Percentiles rank a stretch among this genome's conserved stretches.
These are phyloP conservation scores for Melanotaenia maccullochi DNA, from an alignment of 2,797 vertebrate genomes.

Conservation along the genomic window DNA sequence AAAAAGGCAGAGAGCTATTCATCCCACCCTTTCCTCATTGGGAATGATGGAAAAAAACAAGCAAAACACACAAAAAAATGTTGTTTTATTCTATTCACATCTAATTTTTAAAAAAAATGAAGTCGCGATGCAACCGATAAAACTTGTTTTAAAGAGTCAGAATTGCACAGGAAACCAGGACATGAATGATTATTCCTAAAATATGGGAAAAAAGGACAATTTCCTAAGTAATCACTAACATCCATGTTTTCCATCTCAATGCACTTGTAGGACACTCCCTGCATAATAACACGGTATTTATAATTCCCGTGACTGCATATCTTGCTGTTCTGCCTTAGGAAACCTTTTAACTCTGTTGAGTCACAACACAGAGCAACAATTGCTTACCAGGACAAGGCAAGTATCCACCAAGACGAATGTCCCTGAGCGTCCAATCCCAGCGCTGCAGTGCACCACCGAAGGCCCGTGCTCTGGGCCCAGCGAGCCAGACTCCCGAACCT, in stretches of 20 bases:
- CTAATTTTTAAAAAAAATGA: neutral
- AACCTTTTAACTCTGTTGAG: conserved; percentile 9
- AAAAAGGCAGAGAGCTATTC: too few relatives aligned
- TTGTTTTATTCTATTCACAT: neutral
- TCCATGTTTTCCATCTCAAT: conserved; percentile 2
- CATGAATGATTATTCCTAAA: neutral
- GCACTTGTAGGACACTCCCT: neutral
- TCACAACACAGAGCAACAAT: neutral
- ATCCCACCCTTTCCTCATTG: too few relatives aligned
- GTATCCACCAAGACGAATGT: conserved; percentile 96
- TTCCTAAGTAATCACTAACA: conserved; percentile 1
- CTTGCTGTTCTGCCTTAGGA: conserved; percentile 1
- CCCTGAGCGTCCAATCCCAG: conserved; percentile 95
- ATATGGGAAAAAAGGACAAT: neutral
- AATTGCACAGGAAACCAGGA: neutral
- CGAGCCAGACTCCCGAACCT: conserved; percentile 93
- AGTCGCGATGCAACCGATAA: neutral
- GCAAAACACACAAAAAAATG: neutral
- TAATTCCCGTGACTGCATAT: conserved; percentile 10
- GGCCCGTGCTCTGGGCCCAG: conserved; percentile 89
- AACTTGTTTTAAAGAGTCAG: neutral
- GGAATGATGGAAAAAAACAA: too few relatives aligned
- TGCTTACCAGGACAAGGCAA: conserved; percentile 93
- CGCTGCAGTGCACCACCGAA: conserved; percentile 94
- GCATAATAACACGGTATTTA: neutral